Conservation (phyloP, 2,888 invertebrate species). For the Lamellibrachia satsuma region DNA sequence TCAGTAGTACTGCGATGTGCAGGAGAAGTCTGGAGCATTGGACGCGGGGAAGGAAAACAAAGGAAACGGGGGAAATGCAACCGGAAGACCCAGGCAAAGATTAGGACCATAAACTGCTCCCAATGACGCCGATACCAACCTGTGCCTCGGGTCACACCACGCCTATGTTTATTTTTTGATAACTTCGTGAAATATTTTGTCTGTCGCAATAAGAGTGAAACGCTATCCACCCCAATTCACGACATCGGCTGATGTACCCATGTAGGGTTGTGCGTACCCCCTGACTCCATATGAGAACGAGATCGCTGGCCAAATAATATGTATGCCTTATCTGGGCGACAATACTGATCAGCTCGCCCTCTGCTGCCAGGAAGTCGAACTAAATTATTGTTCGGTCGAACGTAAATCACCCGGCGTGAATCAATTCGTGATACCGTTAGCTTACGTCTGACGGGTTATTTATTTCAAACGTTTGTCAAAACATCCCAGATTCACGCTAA, state of each 20-base stretch:
- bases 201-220: not conserved
- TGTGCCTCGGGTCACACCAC: not conserved
- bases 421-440: not conserved
- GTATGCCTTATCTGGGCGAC: not conserved
- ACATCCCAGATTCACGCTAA: not conserved
- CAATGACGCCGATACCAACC: not conserved
- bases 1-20: not conserved
- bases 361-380: not conserved
- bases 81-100: not conserved
- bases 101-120: not conserved
- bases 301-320: not conserved
- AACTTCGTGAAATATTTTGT: not conserved
- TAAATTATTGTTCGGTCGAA: not conserved
- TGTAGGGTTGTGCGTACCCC: not conserved
- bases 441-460: not conserved
- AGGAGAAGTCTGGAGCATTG: not conserved
- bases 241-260: not conserved
- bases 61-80: not conserved
- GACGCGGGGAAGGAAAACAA: not conserved
- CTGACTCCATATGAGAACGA: not conserved
- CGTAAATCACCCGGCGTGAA: not conserved
- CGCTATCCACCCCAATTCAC: not conserved
- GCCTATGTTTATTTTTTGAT: not conserved
- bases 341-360: not conserved
- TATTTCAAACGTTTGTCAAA: not conserved